A percentile compares a stretch with the other conserved stretches of the same genome.
These are phyloP conservation scores for Aplocera efformata DNA, from an alignment of 2,888 invertebrate species.

Conservation along the genomic window DNA sequence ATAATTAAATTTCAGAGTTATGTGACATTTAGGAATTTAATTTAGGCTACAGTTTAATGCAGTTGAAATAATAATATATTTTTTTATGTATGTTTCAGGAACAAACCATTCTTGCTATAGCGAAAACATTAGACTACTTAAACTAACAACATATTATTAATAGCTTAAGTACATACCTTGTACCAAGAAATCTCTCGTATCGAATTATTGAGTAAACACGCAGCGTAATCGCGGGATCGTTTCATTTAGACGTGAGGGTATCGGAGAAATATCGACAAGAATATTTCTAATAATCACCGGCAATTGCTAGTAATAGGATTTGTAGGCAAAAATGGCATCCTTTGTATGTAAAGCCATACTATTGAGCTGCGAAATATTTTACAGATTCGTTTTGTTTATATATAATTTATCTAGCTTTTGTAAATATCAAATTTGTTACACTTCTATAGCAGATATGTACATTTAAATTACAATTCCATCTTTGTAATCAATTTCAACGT, in stretches of 20 bases:
- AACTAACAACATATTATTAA: not conserved
- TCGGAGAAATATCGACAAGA: slow-evolving; percentile 58
- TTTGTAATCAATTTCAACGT: too few relatives aligned
- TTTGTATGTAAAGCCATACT: slow-evolving; percentile 14
- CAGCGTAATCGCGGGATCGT: slow-evolving; percentile 68
- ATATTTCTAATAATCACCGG: slow-evolving; percentile 61
- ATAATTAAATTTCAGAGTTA: too few relatives aligned
- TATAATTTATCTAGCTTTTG: slow-evolving; percentile 11
- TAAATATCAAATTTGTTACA: too few relatives aligned
- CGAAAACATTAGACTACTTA: too few relatives aligned
- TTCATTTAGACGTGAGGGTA: slow-evolving; percentile 68
- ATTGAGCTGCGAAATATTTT: slow-evolving; percentile 2
- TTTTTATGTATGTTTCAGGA: too few relatives aligned
- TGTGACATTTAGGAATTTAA: too few relatives aligned
- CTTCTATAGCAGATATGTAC: too few relatives aligned
- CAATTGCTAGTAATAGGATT: slow-evolving; percentile 56
- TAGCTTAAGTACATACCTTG: slow-evolving; percentile 39
- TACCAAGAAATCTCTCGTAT: slow-evolving; percentile 50
- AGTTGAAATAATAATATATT: too few relatives aligned
- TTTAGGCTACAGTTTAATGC: too few relatives aligned
- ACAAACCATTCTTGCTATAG: too few relatives aligned
- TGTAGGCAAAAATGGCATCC: slow-evolving; percentile 34
- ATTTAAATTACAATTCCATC: too few relatives aligned
- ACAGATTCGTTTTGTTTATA: slow-evolving; percentile 15
- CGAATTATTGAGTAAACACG: slow-evolving; percentile 80